A percentile compares a stretch with the other conserved stretches of the same genome.
Evolutionary conservation across 2,797 vertebrate species (phyloP).

Genomic region (Potorous gilbertii): DNA sequence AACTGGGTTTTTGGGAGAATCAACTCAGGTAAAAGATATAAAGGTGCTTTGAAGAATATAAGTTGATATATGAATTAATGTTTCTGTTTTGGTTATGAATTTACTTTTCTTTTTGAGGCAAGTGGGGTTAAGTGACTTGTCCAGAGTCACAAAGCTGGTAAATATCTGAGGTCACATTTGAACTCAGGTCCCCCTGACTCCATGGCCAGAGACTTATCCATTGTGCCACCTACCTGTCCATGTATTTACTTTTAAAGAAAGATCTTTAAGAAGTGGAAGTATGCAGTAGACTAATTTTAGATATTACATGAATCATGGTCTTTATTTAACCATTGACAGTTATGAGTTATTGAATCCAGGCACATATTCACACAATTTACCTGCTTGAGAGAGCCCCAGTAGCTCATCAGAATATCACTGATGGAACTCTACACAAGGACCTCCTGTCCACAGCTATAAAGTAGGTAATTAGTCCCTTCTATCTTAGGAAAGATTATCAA

Average conservation of each 20-base stretch:
- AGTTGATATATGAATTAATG: constrained; percentile 46
- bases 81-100: constrained; percentile 42
- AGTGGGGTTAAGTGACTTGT: no score
- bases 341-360: neutral
- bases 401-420: neutral
- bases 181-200: neutral
- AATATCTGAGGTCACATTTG: neutral
- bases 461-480: neutral
- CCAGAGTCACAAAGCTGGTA: no score
- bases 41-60: constrained; percentile 50
- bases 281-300: neutral
- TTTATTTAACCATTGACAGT: neutral
- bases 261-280: constrained; percentile 39
- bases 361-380: neutral
- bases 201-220: neutral
- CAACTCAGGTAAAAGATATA: constrained; percentile 23
- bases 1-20: constrained; percentile 47
- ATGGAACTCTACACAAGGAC: neutral
- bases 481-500: neutral
- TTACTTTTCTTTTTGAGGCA: neutral
- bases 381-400: neutral
- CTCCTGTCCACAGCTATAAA: neutral
- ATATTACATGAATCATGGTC: neutral
- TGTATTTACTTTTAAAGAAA: constrained; percentile 26
- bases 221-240: neutral